phyloP scores from a whole-genome alignment of 2,797 vertebrate species.

The Presbytis comata region DNA sequence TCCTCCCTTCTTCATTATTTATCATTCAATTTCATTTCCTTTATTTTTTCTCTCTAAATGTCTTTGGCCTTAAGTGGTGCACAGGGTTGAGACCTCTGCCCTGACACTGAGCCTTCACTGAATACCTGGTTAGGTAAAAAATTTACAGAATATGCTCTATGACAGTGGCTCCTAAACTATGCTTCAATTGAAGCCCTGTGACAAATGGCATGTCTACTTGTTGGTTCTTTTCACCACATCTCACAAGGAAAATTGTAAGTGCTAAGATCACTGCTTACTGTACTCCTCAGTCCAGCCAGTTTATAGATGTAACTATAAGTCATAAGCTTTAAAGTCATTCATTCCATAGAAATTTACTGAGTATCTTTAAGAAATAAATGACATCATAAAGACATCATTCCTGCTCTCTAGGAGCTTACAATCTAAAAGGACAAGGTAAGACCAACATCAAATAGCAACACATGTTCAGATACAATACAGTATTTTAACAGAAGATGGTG shows the following conservation, averaged over 20 bases:
- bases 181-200: neutral
- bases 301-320: neutral
- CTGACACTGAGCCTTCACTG: neutral
- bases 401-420: conserved; percentile 69
- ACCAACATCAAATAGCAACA: conserved; percentile 25
- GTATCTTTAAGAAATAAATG: conserved; percentile 21
- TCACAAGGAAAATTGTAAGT: neutral
- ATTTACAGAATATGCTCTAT: neutral
- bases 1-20: neutral
- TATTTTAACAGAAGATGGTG: neutral
- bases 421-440: conserved; percentile 48
- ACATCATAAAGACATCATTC: conserved; percentile 38
- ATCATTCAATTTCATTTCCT: neutral
- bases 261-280: neutral
- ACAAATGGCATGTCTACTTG: neutral
- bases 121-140: neutral
- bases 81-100: neutral
- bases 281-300: neutral
- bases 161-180: neutral
- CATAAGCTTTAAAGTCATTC: conserved; percentile 24
- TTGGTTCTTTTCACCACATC: neutral
- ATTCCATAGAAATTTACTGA: conserved; percentile 25
- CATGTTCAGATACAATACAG: conserved; percentile 3
- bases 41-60: neutral
- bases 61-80: neutral